Conservation (phyloP, 1,140 invertebrate genomes). For the Bombus superbus region DNA sequence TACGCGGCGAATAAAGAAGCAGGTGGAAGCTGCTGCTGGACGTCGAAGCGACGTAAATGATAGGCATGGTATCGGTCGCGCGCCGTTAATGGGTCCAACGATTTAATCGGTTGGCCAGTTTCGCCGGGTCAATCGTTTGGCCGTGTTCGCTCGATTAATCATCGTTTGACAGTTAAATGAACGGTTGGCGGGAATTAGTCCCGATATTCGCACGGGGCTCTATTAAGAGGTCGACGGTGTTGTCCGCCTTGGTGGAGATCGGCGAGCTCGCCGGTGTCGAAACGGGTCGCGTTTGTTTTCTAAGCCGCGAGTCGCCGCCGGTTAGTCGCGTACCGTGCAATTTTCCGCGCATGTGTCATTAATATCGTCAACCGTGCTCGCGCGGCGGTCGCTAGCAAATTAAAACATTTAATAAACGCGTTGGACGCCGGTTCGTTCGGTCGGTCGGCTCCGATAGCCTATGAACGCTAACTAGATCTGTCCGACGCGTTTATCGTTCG, state of each 20-base stretch:
- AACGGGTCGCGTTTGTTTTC: slow-evolving; percentile 36
- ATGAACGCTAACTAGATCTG: slow-evolving; percentile 25
- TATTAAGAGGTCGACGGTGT: slow-evolving; percentile 5
- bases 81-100: slow-evolving; percentile 18
- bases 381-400: slow-evolving; percentile 23
- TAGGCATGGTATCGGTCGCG: neutral
- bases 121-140: slow-evolving; percentile 34
- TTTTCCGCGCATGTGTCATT: slow-evolving; percentile 31
- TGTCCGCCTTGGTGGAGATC: neutral
- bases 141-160: slow-evolving; percentile 35
- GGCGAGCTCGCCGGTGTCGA: slow-evolving; percentile 9
- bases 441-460: neutral
- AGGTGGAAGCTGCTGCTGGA: neutral
- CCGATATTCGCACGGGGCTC: neutral
- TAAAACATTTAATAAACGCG: slow-evolving; percentile 20
- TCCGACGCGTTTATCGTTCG: neutral
- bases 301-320: slow-evolving; percentile 5
- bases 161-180: slow-evolving; percentile 44
- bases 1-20: neutral
- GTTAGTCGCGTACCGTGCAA: slow-evolving; percentile 25
- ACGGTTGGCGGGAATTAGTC: slow-evolving; percentile 21
- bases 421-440: neutral
- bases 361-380: slow-evolving; percentile 5
- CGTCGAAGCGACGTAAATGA: slow-evolving; percentile 17
- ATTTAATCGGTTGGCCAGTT: slow-evolving; percentile 20